These are phyloP conservation scores for Psylliodes chrysocephalus DNA, from an alignment of 2,888 invertebrate species.

Conservation along the genomic window DNA sequence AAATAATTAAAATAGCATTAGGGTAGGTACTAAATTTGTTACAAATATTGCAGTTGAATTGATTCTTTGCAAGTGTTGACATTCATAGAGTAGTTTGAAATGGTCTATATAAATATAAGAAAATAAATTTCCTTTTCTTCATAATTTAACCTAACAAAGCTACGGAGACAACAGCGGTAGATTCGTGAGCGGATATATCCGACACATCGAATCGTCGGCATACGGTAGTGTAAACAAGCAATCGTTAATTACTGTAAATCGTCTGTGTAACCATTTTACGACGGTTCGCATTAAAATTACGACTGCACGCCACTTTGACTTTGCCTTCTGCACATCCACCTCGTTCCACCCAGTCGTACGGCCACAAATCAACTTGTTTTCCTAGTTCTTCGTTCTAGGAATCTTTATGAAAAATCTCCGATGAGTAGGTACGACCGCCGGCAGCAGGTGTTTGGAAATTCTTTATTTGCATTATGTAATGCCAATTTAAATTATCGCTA, in stretches of 20 bases:
- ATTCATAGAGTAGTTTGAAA: too few species aligned
- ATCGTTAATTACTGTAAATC: conserved; percentile 57
- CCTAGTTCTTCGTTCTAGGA: conserved; percentile 24
- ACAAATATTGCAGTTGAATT: too few species aligned
- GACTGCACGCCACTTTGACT: conserved; percentile 53
- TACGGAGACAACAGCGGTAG: conserved; percentile 3
- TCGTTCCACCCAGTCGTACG: conserved; percentile 23
- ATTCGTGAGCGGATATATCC: conserved; percentile 16
- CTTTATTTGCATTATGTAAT: too few species aligned
- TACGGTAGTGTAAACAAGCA: conserved; percentile 51
- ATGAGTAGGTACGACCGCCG: conserved; percentile 6
- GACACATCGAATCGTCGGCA: conserved; percentile 34
- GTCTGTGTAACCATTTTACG: conserved; percentile 55
- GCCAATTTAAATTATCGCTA: too few species aligned
- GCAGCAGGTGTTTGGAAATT: conserved; percentile 23
- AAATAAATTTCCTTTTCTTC: too few species aligned
- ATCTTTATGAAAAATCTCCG: conserved; percentile 23
- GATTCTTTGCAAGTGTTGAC: too few species aligned
- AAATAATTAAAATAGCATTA: too few species aligned
- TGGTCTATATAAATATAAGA: too few species aligned
- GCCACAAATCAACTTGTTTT: conserved; percentile 28
- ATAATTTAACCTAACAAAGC: too few species aligned
- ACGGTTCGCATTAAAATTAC: conserved; percentile 56
- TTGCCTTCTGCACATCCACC: conserved; percentile 40
- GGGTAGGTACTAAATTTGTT: too few species aligned